Percentiles rank a stretch among this genome's conserved stretches.
Evolutionary conservation across 2,113 vertebrate genomes (phyloP).

Genomic region (Capreolus pygargus): DNA sequence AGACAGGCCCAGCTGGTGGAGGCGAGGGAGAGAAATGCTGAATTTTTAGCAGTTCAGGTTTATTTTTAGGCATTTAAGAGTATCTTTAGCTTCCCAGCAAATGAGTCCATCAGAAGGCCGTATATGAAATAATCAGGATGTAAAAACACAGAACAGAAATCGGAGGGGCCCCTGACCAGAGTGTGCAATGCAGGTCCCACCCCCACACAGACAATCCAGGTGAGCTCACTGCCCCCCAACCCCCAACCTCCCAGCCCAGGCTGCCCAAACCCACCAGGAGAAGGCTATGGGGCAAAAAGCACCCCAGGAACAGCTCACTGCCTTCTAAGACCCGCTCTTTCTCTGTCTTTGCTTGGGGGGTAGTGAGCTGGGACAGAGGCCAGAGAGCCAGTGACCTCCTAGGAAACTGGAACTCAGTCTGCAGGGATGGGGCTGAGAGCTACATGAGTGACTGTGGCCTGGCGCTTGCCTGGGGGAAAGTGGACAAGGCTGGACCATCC

Average conservation of each 20-base stretch:
- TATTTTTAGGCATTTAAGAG: slow-evolving; percentile 81
- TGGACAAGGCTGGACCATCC: fast-evolving
- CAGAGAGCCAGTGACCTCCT: not conserved
- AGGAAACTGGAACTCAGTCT: not conserved
- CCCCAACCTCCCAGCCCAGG: not conserved
- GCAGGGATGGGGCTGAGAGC: fast-evolving
- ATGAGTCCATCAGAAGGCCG: slow-evolving; percentile 75
- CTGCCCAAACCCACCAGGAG: not conserved
- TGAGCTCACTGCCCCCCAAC: not conserved
- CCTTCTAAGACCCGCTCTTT: fast-evolving
- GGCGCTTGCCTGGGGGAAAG: not conserved
- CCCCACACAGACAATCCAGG: not conserved
- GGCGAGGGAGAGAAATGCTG: slow-evolving; percentile 76
- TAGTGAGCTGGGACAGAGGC: not conserved
- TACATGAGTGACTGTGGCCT: fast-evolving
- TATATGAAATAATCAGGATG: slow-evolving; percentile 51
- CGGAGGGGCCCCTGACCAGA: not conserved
- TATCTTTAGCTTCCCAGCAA: slow-evolving; percentile 79
- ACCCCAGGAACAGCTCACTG: not conserved
- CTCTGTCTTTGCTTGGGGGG: not conserved
- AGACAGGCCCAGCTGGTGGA: slow-evolving; percentile 82
- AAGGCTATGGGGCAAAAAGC: fast-evolving
- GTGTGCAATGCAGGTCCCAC: fast-evolving
- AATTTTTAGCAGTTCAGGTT: slow-evolving; percentile 81
- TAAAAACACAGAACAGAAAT: slow-evolving; percentile 41